Base-by-base conservation (phyloP, 1,140 invertebrate species). In the Drosophila murphyi region DNA sequence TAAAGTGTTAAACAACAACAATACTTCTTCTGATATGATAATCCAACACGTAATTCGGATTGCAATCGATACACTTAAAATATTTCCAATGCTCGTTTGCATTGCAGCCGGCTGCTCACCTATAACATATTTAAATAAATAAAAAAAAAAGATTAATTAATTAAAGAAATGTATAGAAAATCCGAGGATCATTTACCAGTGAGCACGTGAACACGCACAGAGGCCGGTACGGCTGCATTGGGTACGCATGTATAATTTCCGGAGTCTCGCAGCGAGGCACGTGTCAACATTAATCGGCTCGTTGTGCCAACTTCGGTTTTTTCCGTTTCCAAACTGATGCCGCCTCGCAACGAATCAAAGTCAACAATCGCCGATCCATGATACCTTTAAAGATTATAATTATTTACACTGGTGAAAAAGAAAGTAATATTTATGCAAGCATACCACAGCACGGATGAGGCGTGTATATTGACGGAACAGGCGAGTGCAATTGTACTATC, bases 221-320 rank as follows among this genome's bases (percentile, higher is more conserved):
- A 97, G 56, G 97, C 97, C 10, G 97, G 96, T 87, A 97, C 96
- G 37, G 97, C 97, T 91, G 97, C 97, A 92, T 96, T 96, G 48
- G 97, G 97, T 79, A 96, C 95, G 92, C 97, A 98, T 29, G 96
- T 97, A 93, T 97, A 97, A 93, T 97, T 97, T 77, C 97, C 97
- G 37, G 96, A 97, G 93, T 98, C 97, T 35, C 94, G 94, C 48
- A 97, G 94, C 29, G 96, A 95, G 8, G 97, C 97, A 91, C 97
- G 96, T 7, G 97, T 97, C 72, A 98, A 95, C 90, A 97, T 95
- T 70, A 98, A 94, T 90, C 97, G 97, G 93, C 97, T 97, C 48
- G 97, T 97, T 41, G 97, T 98, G 8, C 96, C 96, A 5, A 95
- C 94, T 80, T 97, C 96, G 3, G 96, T 97, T 93, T 97, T 97